Conservation (phyloP, 2,888 invertebrate genomes). For the Plutella xylostella region DNA sequence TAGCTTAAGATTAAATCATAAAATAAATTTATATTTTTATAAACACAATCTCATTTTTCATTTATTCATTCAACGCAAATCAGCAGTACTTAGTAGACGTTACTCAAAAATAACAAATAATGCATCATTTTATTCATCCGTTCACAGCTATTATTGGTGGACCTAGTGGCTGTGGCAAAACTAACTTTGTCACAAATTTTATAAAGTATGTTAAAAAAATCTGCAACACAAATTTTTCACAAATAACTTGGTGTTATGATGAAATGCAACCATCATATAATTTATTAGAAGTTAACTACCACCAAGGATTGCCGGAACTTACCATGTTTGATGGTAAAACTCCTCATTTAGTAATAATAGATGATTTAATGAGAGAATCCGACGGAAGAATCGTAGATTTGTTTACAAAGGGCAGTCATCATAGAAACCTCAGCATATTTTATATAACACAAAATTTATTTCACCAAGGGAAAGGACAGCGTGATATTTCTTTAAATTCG, state of each 20-base stretch:
- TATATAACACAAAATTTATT: constrained; percentile 24
- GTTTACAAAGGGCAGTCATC: constrained; percentile 22
- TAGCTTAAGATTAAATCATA: too few relatives aligned
- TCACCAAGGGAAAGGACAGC: constrained; percentile 21
- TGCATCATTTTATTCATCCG: constrained; percentile 15
- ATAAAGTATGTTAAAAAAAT: constrained; percentile 13
- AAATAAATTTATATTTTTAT: too few relatives aligned
- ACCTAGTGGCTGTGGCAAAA: constrained; percentile 24
- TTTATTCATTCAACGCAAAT: too few relatives aligned
- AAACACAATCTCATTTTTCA: too few relatives aligned
- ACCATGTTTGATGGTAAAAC: constrained; percentile 22
- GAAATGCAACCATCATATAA: constrained; percentile 21
- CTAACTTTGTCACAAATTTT: constrained; percentile 16
- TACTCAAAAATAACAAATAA: too few relatives aligned
- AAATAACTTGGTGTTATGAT: constrained; percentile 13
- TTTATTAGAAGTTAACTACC: constrained; percentile 19
- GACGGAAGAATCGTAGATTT: constrained; percentile 24
- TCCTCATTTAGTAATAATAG: constrained; percentile 22
- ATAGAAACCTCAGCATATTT: constrained; percentile 25
- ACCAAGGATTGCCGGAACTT: constrained; percentile 23
- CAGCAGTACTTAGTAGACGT: too few relatives aligned
- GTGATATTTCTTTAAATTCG: constrained; percentile 21
- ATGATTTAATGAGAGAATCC: constrained; percentile 26
- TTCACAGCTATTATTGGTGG: constrained; percentile 20
- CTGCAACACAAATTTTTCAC: constrained; percentile 8